These are phyloP conservation scores for Macrochelys suwanniensis DNA, from an alignment of 2,797 vertebrate genomes.

Conservation along the genomic window DNA sequence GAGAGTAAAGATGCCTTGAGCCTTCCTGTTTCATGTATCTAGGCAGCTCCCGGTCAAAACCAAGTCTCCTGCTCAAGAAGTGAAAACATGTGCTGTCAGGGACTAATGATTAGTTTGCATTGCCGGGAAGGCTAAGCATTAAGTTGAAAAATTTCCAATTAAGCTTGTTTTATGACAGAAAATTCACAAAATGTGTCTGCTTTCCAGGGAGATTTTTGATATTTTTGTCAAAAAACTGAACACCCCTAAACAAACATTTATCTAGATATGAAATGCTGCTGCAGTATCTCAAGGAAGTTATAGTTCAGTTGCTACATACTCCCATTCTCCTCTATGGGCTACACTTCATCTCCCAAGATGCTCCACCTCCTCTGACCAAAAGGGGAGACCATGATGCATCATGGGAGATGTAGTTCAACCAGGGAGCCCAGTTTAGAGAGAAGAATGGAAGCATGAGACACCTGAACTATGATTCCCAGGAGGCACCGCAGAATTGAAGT, in stretches of 20 bases:
- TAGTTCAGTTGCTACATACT: not conserved
- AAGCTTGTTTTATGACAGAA: not conserved
- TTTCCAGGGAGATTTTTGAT: not conserved
- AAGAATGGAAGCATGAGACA: not conserved
- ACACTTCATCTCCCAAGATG: not conserved
- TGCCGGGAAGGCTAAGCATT: not conserved
- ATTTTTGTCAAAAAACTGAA: not conserved
- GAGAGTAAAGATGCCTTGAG: not conserved
- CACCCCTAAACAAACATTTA: no score
- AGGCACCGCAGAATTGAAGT: not conserved
- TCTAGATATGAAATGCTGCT: not conserved
- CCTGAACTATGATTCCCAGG: not conserved
- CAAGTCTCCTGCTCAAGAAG: not conserved
- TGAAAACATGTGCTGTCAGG: not conserved
- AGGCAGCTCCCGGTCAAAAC: not conserved
- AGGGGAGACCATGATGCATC: not conserved
- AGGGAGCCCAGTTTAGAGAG: not conserved
- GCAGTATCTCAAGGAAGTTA: not conserved
- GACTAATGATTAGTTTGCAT: not conserved
- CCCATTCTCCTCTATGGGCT: not conserved
- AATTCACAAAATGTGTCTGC: not conserved
- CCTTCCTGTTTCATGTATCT: not conserved
- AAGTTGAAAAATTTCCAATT: not conserved
- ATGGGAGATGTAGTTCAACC: not conserved
- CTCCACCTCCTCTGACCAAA: not conserved